Evolutionary conservation across 2,797 vertebrate species (phyloP), one percentile per base, ranked within the genome.

Genomic region (Cuniculus paca): DNA sequence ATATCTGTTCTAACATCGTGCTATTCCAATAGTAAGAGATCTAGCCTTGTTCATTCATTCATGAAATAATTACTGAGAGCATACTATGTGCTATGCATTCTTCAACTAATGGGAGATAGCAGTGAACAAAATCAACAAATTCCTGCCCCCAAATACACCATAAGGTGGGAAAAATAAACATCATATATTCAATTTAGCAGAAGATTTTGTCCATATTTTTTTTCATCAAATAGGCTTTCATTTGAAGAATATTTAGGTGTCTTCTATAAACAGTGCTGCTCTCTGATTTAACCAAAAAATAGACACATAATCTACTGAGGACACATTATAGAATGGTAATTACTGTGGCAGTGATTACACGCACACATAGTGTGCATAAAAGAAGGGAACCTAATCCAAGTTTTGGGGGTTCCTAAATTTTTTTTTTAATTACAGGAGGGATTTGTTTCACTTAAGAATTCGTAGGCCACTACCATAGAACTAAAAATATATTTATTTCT

Each of bases 21-120:
- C 56, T 31, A 70, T 48, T 14, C 6, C 5, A 39, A 6, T 63
- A 36, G 12, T 89, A 52, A 82, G 56, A 90, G 28, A 78, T 9
- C 22, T 84, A 63, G 26, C 45, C 92, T 84, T 80, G 58, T 88
- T 95, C 39, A 50, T 94, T 95, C 84, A 82, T 79, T 94, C n/a
- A 89, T 61, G 84, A 74, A 84, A 28, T 88, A 48, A 82, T 60
- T 78, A 60, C 61, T 50, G 63, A 93, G 72, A 60, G 28, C 83
- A 34, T 78, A 17, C 14, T 82, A 17, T 26, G 2, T 82, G 34
- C 24, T 65, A 54, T 65, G 34, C 28, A 63, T 81, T 89, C 17
- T 86, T 83, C 58, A 60, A 77, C 34, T 74, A 24, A 9, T 54
- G n/a, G 10, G 6, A 6, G 34, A 20, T 50, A 94, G 56, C 36